Conservation (phyloP, 35 echinoderm and acorn worm species). For the Holothuria glaberrima region DNA sequence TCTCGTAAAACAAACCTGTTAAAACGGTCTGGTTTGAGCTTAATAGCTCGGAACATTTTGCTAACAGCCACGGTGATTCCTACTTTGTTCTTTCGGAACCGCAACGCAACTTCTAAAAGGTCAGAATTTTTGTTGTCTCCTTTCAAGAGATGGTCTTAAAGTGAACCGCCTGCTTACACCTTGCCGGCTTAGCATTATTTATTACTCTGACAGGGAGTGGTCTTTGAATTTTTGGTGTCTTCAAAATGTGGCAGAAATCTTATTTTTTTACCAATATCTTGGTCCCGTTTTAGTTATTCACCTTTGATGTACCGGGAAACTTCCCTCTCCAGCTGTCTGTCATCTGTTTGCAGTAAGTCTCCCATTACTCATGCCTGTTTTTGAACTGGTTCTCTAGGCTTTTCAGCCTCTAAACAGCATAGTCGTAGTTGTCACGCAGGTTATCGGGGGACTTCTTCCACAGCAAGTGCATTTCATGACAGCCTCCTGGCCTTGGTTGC, state of each 20-base stretch:
- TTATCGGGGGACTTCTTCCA: conserved; percentile 66
- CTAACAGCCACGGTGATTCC: too few relatives aligned
- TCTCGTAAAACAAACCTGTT: conserved; percentile 79
- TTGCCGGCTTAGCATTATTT: conserved; percentile 78
- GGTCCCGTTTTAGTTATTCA: conserved; percentile 58
- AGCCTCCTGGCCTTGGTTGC: conserved; percentile 51
- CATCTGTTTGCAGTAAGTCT: neutral
- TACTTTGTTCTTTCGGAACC: conserved; percentile 81
- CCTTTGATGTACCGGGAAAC: neutral
- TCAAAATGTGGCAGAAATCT: conserved; percentile 88
- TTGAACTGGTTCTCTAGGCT: conserved; percentile 72
- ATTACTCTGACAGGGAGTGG: conserved; percentile 80
- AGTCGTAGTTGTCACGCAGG: conserved; percentile 69
- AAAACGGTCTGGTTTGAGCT: conserved; percentile 75
- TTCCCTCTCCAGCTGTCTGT: neutral
- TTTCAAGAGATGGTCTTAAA: conserved; percentile 78
- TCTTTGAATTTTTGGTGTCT: conserved; percentile 74
- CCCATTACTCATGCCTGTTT: conserved; percentile 31
- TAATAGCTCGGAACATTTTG: too few relatives aligned
- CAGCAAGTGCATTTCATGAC: neutral
- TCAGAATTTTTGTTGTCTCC: conserved; percentile 76
- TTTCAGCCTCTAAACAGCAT: conserved; percentile 68
- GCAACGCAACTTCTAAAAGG: conserved; percentile 72
- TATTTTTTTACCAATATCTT: conserved; percentile 64
- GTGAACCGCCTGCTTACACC: conserved; percentile 71